phyloP scores from a whole-genome alignment of 1,140 invertebrate genomes.

The Scaptodrosophila lebanonensis region DNA sequence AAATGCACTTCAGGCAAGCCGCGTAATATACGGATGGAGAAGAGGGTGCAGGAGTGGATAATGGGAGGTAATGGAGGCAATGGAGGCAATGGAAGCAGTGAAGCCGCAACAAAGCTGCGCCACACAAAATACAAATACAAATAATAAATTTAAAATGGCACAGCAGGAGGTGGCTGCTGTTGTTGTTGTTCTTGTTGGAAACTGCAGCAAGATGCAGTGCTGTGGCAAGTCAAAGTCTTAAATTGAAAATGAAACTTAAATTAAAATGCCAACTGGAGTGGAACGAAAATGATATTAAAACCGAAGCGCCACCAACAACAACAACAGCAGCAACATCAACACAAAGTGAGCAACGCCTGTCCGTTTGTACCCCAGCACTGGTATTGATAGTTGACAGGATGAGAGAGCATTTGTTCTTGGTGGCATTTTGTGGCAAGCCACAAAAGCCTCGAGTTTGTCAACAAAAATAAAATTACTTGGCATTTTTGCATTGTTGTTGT shows the following conservation, averaged over 20 bases:
- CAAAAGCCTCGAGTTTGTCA: conserved; percentile 65
- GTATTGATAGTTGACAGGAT: conserved; percentile 63
- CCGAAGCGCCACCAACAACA: conserved; percentile 44
- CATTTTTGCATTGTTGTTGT: conserved; percentile 3
- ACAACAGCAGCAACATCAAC: conserved; percentile 34
- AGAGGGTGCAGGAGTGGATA: neutral
- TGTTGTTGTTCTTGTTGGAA: conserved; percentile 33
- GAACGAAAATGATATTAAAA: conserved; percentile 75
- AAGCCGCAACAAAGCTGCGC: conserved; percentile 37
- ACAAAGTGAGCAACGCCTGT: conserved; percentile 10
- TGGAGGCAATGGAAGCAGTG: conserved; percentile 34
- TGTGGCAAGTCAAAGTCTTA: conserved; percentile 70
- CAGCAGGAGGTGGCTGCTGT: neutral
- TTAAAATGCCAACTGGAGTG: conserved; percentile 74
- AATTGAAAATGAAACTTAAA: conserved; percentile 75
- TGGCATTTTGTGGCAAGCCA: conserved; percentile 53
- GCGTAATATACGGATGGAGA: too few relatives aligned
- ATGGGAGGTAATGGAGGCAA: conserved; percentile 23
- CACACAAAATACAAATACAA: conserved; percentile 61
- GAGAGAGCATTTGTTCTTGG: conserved; percentile 27
- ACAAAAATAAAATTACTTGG: conserved; percentile 63
- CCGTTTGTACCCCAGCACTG: conserved; percentile 53
- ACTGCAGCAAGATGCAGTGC: conserved; percentile 44
- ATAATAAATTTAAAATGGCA: conserved; percentile 71
- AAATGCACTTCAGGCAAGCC: neutral